These are phyloP conservation scores for Brachyopa scutellaris DNA, from an alignment of 2,888 invertebrate species.

Conservation along the genomic window DNA sequence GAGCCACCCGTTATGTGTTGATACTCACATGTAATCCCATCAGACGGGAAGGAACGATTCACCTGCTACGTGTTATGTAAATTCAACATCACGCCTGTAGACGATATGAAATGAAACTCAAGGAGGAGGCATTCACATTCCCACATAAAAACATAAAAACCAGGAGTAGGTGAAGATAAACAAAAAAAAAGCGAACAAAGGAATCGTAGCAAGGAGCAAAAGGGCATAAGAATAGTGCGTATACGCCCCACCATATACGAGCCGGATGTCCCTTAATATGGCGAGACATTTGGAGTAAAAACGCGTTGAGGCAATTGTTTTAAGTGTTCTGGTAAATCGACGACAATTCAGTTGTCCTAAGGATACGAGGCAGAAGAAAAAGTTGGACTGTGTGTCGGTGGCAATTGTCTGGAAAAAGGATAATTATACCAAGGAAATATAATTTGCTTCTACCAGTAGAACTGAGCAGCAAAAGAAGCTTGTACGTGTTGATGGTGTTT, in stretches of 20 bases:
- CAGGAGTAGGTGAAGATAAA: not conserved
- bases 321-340: conserved; percentile 53
- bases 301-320: conserved; percentile 53
- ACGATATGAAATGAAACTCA: not conserved
- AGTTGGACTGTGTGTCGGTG: conserved; percentile 2
- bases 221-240: conserved; percentile 57
- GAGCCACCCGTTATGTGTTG: not conserved
- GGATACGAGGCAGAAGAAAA: not conserved
- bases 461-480: not conserved
- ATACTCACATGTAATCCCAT: conserved; percentile 47
- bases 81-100: conserved; percentile 51
- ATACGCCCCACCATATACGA: conserved; percentile 30
- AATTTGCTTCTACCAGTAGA: conserved; percentile 46
- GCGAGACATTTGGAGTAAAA: conserved; percentile 42
- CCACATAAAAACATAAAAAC: not conserved
- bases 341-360: too few species aligned
- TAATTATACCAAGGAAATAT: conserved; percentile 50
- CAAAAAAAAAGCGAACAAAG: conserved; percentile 12
- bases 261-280: conserved; percentile 37
- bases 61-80: conserved; percentile 59
- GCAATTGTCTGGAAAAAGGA: conserved; percentile 64
- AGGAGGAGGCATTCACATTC: not conserved
- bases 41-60: conserved; percentile 26
- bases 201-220: not conserved
- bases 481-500: conserved; percentile 55